Percentiles rank a stretch among this genome's conserved stretches.
Evolutionary conservation across 2,113 vertebrate genomes (phyloP).

Genomic region (Rhinoptilus africanus): DNA sequence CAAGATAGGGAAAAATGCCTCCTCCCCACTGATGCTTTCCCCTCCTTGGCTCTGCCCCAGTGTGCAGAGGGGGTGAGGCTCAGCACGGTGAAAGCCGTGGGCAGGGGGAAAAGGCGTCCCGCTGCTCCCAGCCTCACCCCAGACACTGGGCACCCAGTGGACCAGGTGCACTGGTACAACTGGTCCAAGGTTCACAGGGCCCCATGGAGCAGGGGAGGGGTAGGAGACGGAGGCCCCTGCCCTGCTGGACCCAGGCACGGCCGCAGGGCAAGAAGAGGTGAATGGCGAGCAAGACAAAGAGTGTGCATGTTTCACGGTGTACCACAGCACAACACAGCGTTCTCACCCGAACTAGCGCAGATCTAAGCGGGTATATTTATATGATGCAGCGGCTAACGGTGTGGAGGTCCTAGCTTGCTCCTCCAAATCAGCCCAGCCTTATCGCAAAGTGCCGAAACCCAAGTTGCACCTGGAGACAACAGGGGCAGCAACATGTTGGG

Average conservation of each 20-base stretch:
- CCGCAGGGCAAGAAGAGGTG: neutral
- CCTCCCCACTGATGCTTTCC: neutral
- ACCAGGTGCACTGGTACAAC: neutral
- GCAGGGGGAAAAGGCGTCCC: neutral
- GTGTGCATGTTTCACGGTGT: neutral
- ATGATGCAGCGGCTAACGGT: neutral
- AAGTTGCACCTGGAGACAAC: neutral
- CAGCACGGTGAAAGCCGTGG: rapidly evolving
- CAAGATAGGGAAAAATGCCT: neutral
- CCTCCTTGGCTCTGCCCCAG: rapidly evolving
- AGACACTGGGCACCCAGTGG: neutral
- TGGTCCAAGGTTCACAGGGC: rapidly evolving
- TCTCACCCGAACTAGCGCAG: rapidly evolving
- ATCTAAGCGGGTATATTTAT: neutral
- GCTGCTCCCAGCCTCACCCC: neutral
- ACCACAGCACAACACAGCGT: rapidly evolving
- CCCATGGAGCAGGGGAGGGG: rapidly evolving
- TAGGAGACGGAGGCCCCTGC: neutral
- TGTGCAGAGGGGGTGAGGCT: rapidly evolving
- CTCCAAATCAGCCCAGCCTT: neutral
- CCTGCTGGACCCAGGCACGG: neutral
- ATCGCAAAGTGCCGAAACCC: neutral
- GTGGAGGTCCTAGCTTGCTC: neutral
- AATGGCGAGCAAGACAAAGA: neutral
- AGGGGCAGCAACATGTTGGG: neutral